Percentiles rank a stretch among this genome's conserved stretches.
Conservation (phyloP, 2,888 invertebrate genomes). For the Eupelmus urozonus region DNA sequence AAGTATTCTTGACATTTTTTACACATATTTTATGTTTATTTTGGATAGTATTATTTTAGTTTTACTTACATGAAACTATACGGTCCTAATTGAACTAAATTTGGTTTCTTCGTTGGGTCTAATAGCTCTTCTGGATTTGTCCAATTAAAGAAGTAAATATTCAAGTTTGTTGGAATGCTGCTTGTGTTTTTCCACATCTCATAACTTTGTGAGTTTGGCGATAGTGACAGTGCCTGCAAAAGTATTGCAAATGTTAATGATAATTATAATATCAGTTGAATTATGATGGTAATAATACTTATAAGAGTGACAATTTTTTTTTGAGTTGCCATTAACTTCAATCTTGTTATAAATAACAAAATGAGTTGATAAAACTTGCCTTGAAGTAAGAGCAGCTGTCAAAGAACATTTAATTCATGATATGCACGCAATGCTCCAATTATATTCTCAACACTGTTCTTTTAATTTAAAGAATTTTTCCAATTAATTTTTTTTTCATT, state of each 20-base stretch:
- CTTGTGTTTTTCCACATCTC: slow-evolving; percentile 85
- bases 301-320: background rate
- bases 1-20: too few relatives aligned
- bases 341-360: too few relatives aligned
- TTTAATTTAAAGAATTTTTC: too few relatives aligned
- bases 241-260: slow-evolving; percentile 20
- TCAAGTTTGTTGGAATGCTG: slow-evolving; percentile 81
- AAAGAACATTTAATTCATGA: slow-evolving; percentile 17
- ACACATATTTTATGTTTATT: too few relatives aligned
- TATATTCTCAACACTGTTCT: background rate
- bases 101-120: slow-evolving; percentile 81
- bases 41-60: too few relatives aligned
- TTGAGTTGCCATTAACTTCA: too few relatives aligned
- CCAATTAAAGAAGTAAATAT: slow-evolving; percentile 89
- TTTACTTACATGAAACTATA: slow-evolving; percentile 75
- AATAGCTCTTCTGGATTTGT: slow-evolving; percentile 83
- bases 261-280: too few relatives aligned
- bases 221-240: slow-evolving; percentile 82
- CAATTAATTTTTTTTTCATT: too few relatives aligned
- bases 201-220: slow-evolving; percentile 82
- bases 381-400: slow-evolving; percentile 1
- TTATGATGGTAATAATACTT: too few relatives aligned
- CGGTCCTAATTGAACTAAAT: slow-evolving; percentile 77
- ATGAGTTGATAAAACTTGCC: slow-evolving; percentile 11
- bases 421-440: background rate